phyloP scores from a whole-genome alignment of 2,888 invertebrate genomes.

The Synergus itoensis region DNA sequence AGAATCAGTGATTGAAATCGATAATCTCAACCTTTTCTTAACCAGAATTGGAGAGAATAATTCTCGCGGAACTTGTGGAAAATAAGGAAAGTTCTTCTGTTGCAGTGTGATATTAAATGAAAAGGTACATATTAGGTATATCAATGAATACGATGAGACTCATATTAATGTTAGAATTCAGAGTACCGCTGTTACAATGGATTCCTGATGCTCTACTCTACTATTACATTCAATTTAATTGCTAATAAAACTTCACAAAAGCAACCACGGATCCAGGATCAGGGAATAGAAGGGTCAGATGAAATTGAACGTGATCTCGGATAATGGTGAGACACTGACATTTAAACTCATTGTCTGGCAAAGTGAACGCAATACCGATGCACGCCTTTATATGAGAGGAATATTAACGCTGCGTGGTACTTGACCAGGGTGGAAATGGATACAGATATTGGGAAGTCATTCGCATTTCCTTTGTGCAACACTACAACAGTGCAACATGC shows the following conservation, averaged over 20 bases:
- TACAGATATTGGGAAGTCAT: not conserved
- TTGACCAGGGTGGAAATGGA: constrained; percentile 11
- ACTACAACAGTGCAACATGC: not conserved
- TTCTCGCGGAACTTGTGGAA: too few species aligned
- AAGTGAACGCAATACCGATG: constrained; percentile 62
- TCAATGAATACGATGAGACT: not conserved
- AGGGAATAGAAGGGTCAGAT: constrained; percentile 56
- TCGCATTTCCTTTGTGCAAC: not conserved
- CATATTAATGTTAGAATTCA: not conserved
- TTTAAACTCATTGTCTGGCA: constrained; percentile 75
- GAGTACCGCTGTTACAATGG: not conserved
- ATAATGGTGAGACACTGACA: constrained; percentile 76
- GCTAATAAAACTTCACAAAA: constrained; percentile 25
- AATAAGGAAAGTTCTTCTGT: too few species aligned
- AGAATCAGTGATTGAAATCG: too few species aligned
- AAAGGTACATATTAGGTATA: not conserved
- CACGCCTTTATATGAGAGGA: constrained; percentile 67
- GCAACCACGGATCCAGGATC: constrained; percentile 50
- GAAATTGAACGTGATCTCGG: constrained; percentile 73
- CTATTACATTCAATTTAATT: constrained; percentile 18
- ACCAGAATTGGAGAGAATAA: too few species aligned
- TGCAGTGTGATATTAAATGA: too few species aligned
- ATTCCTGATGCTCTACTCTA: constrained; percentile 4
- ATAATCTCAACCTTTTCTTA: too few species aligned
- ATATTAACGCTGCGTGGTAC: constrained; percentile 39